Conservation (phyloP, 1,140 invertebrate genomes). For the Sesamia nonagrioides region DNA sequence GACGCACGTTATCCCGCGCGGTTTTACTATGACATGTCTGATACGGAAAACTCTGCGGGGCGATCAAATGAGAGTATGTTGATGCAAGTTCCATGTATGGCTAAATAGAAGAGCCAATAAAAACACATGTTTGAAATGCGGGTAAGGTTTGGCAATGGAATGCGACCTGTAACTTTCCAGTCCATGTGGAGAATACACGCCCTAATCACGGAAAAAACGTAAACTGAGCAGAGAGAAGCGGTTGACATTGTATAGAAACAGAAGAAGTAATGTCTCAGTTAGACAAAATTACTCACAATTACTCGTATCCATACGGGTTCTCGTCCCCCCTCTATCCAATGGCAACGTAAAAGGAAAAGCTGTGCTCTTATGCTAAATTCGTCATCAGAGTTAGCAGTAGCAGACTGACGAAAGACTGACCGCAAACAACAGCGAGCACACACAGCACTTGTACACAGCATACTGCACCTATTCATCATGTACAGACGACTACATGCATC, state of each 20-base stretch:
- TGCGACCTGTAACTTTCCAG: too few species aligned
- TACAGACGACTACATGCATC: constrained; percentile 1
- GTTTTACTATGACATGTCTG: too few species aligned
- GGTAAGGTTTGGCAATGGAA: too few species aligned
- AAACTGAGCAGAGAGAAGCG: neutral
- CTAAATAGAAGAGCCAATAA: too few species aligned
- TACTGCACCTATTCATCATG: constrained; percentile 2
- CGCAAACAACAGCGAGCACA: neutral
- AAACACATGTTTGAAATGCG: too few species aligned
- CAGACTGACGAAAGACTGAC: neutral
- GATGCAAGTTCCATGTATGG: too few species aligned
- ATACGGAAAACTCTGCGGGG: too few species aligned
- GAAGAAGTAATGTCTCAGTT: neutral
- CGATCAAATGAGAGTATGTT: too few species aligned
- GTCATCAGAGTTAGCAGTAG: neutral
- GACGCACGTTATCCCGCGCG: too few species aligned
- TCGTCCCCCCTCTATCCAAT: neutral
- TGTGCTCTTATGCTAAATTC: constrained; percentile 17
- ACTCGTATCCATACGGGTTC: neutral
- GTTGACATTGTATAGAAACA: neutral
- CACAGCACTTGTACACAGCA: neutral
- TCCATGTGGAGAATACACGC: neutral
- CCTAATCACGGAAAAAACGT: neutral
- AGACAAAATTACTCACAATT: constrained; percentile 11
- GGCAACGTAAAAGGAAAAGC: constrained; percentile 27